These are phyloP conservation scores for Drosophila baimaii DNA, from an alignment of 1,140 invertebrate genomes.

Conservation along the genomic window DNA sequence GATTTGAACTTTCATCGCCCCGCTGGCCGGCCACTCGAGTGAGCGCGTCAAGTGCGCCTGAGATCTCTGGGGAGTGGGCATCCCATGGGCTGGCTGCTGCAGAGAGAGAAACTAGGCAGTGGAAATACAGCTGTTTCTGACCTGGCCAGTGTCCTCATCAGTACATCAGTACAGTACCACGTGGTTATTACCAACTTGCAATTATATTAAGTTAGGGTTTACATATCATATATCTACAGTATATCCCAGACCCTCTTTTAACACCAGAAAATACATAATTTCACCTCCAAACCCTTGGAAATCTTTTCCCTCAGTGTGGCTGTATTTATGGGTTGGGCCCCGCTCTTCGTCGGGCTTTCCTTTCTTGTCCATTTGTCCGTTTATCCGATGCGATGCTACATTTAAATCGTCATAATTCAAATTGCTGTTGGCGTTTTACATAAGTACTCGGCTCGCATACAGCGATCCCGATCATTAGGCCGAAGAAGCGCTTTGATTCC, in stretches of 20 bases:
- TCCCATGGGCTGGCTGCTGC: not conserved
- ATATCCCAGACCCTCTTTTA: too few species aligned
- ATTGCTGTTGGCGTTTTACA: conserved; percentile 54
- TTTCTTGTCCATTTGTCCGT: conserved; percentile 22
- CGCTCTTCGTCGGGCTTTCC: conserved; percentile 20
- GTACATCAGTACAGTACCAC: too few species aligned
- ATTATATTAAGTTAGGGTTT: too few species aligned
- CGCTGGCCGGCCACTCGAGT: conserved; percentile 40
- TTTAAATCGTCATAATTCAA: conserved; percentile 62
- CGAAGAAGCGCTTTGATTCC: conserved; percentile 64
- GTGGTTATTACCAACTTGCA: too few species aligned
- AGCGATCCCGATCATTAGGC: conserved; percentile 72
- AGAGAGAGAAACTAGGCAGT: not conserved
- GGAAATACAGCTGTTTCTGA: too few species aligned
- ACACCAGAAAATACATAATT: too few species aligned
- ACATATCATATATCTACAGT: too few species aligned
- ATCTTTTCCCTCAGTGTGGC: conserved; percentile 18
- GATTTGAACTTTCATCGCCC: conserved; percentile 61
- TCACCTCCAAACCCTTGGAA: too few species aligned
- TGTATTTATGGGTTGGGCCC: conserved; percentile 20
- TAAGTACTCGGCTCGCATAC: conserved; percentile 27
- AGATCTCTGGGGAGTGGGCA: conserved; percentile 13
- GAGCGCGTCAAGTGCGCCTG: conserved; percentile 43
- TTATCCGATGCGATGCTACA: conserved; percentile 33
- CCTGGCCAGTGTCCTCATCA: too few species aligned